These are phyloP conservation scores for Pasiphila rectangulata DNA, from an alignment of 2,888 invertebrate genomes.

Conservation along the genomic window DNA sequence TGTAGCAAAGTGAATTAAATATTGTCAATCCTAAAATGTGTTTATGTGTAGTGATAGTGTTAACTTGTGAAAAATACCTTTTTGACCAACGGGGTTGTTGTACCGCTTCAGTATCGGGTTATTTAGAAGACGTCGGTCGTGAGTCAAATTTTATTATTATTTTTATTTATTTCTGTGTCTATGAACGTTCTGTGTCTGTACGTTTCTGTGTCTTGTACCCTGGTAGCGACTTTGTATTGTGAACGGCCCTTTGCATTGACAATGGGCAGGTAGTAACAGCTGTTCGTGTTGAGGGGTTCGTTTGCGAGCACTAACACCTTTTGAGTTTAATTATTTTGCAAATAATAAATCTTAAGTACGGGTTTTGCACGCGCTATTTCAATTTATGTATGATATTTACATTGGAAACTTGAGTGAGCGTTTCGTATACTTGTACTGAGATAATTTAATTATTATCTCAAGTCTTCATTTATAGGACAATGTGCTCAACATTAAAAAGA, in stretches of 20 bases:
- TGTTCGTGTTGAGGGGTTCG: neutral
- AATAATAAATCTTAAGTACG: too few relatives aligned
- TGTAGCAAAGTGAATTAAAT: too few relatives aligned
- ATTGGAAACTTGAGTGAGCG: too few relatives aligned
- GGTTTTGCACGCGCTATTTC: too few relatives aligned
- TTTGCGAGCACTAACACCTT: neutral
- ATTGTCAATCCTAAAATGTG: too few relatives aligned
- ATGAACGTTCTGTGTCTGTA: neutral
- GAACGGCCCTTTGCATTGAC: conserved; percentile 1
- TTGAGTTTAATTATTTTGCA: too few relatives aligned
- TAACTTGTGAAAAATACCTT: neutral
- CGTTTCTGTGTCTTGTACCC: neutral
- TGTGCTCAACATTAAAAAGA: too few relatives aligned
- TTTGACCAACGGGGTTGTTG: too few relatives aligned
- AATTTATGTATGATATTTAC: too few relatives aligned
- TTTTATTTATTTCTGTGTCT: neutral
- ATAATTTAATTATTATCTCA: too few relatives aligned
- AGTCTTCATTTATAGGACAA: too few relatives aligned
- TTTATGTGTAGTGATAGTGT: conserved; percentile 6
- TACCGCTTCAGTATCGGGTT: too few relatives aligned
- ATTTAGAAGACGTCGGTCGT: conserved; percentile 28
- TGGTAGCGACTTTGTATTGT: neutral
- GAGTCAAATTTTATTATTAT: conserved; percentile 5
- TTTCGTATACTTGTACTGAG: neutral
- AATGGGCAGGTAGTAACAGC: conserved; percentile 11